Evolutionary conservation across 1,140 invertebrate species (phyloP).

Genomic region (Zophobas atratus): DNA sequence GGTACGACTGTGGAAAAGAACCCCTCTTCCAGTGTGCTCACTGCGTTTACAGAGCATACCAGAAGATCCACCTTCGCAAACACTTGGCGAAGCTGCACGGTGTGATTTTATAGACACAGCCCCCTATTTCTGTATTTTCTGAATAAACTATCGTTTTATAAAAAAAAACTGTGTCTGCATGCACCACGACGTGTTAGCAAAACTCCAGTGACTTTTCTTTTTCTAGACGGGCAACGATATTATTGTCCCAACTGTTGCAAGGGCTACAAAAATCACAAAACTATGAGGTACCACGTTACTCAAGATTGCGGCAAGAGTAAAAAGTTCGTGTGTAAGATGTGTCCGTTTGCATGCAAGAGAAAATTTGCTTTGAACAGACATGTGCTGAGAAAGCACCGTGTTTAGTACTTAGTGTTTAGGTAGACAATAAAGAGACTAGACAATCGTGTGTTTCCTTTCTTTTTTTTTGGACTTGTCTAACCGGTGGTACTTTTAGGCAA

Average conservation of each 20-base stretch:
- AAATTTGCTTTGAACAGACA: constrained; percentile 3
- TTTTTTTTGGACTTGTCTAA: neutral
- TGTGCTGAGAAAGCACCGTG: neutral
- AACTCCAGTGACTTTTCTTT: neutral
- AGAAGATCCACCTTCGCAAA: constrained; percentile 13
- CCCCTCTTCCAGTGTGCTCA: constrained; percentile 66
- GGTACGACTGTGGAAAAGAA: constrained; percentile 71
- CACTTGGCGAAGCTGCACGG: constrained; percentile 3
- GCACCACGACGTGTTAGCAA: no score
- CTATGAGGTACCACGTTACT: constrained; percentile 4
- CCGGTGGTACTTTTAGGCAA: constrained; percentile 36
- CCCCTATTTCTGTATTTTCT: neutral
- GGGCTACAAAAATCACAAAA: constrained; percentile 48
- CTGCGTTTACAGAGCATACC: constrained; percentile 42
- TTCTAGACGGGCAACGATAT: neutral
- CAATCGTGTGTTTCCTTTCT: neutral
- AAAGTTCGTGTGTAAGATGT: neutral
- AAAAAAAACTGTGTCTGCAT: no score
- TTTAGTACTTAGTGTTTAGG: neutral
- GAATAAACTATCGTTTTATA: neutral
- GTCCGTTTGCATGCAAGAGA: neutral
- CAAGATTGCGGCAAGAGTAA: neutral
- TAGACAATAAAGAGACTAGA: neutral
- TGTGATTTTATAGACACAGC: neutral
- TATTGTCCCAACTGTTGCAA: constrained; percentile 52